Base-by-base conservation (phyloP, 2,888 invertebrate genomes). In the Didymodactylos carnosus region DNA sequence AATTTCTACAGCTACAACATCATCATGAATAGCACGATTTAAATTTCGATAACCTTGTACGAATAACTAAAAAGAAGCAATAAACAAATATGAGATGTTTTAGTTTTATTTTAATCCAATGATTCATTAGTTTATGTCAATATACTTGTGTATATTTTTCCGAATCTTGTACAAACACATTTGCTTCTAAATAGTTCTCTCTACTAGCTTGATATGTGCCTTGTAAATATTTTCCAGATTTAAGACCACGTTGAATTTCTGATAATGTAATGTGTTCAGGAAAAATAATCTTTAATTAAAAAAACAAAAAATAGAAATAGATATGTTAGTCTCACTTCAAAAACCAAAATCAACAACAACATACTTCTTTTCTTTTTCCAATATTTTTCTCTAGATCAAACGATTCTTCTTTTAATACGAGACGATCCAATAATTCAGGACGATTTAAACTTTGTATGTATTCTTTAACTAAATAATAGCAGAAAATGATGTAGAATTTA, bases 11-110 rank as follows among this genome's bases (percentile, higher is more conserved):
- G 93, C 97, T 8, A 98, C 94, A 51, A 89, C 85, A 81, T 98
- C 98, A 8, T 92, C 94, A 81, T 97, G 91, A 0, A 97, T 90
- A 4, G 94, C 92, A 76, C 98, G 87, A 83, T 98, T 98, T 73
- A 95, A 87, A 72, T 91, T 88, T 73, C 87, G 86, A 75, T 89
- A 87, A 1, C 94, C 93, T 88, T 92, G 92, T 27, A 94, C 86
- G 11, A 92, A 84, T 16, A 62, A 23, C 41, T 70, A 1, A 40
- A 25, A 16, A 8, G 5, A 14, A 62, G 35, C 27, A 16, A 53
- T 8, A 53, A 8, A 70, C 4, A 39, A 49, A 77, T 69, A 14
- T 70, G 49, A 74, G 19, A 39, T 72, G 29, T 19, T 14, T 16
- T 25, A 25, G 19, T 23, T 69, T 71, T 23, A 16, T 8, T 39